Evolutionary conservation across 2,113 vertebrate genomes (phyloP), one percentile per base, ranked within the genome.

Genomic region (Spea multiplicata): DNA sequence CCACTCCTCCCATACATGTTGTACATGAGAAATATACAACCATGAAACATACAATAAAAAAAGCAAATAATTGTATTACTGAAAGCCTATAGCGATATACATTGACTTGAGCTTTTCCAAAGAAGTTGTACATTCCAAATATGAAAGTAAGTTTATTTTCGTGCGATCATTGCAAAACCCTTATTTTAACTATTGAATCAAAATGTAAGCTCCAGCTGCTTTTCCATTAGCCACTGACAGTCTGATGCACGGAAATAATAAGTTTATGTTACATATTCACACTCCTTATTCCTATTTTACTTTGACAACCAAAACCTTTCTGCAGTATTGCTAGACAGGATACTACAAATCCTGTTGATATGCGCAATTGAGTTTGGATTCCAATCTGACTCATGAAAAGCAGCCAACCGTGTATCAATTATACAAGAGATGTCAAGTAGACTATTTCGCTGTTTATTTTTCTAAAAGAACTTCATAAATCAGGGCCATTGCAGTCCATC

Each of bases 361-460:
- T 74, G 64, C 64, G n/a, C 71, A 80, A 80, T 74, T 74, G 50
- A 68, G 64, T 80, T 80, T 80, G 53, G 78, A 80, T 66, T 73
- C 71, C 71, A 80, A 73, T 80, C 64, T 73, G 71, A 73, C 71
- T 80, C 52, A 74, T 74, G 71, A 74, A 73, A 53, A 6, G 45
- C 71, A 74, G 78, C 6, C 16, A 67, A 66, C 78, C 64, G 68
- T 80, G 71, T 74, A 73, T 73, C 78, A 80, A 80, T 80, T 80
- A 80, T 80, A 80, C 71, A 73, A 67, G 64, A 73, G 44, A 73
- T 80, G 78, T 80, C 78, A 80, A 68, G 50, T 73, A 72, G 50
- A 49, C 52, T 80, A 80, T 73, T 80, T 74, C 78, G 73, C n/a
- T 44, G 50, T 68, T 74, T 68, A 68, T 48, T 61, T 80, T 68